Percentiles rank a stretch among this genome's conserved stretches.
Evolutionary conservation across 2,797 vertebrate genomes (phyloP).

Genomic region (Astyanax mexicanus): DNA sequence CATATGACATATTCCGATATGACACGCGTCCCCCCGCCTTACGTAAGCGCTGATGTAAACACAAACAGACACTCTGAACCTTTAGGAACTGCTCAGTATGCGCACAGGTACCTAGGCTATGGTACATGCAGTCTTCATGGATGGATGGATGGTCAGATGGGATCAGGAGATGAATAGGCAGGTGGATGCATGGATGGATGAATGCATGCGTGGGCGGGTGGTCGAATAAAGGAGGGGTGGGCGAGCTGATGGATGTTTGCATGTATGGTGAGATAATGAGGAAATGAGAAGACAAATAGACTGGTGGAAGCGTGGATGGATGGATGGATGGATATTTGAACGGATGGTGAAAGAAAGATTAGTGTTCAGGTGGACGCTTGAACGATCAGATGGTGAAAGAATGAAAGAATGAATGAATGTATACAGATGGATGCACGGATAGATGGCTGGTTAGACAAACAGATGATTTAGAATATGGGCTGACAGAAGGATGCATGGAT

Average conservation of each 20-base stretch:
- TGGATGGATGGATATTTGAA: background rate
- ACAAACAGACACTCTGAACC: background rate
- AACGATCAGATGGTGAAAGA: background rate
- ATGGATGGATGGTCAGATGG: background rate
- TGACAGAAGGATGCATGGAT: background rate
- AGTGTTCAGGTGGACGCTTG: background rate
- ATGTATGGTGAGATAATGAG: background rate
- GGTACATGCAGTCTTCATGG: background rate
- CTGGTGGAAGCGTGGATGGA: background rate
- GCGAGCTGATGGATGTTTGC: background rate
- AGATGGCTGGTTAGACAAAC: background rate
- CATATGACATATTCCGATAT: constrained; percentile 33
- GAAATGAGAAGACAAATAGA: background rate
- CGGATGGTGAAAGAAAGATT: background rate
- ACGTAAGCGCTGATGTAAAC: constrained; percentile 25
- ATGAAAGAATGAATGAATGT: background rate
- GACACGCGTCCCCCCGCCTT: constrained; percentile 26
- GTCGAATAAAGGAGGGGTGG: background rate
- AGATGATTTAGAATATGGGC: background rate
- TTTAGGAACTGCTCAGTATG: background rate
- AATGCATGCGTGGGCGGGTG: background rate
- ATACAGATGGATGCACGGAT: background rate
- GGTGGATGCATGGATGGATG: background rate
- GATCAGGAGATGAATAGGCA: too few species aligned
- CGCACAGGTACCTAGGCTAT: background rate